Base-by-base conservation (phyloP, 2,797 vertebrate species). In the Mus minutoides region DNA sequence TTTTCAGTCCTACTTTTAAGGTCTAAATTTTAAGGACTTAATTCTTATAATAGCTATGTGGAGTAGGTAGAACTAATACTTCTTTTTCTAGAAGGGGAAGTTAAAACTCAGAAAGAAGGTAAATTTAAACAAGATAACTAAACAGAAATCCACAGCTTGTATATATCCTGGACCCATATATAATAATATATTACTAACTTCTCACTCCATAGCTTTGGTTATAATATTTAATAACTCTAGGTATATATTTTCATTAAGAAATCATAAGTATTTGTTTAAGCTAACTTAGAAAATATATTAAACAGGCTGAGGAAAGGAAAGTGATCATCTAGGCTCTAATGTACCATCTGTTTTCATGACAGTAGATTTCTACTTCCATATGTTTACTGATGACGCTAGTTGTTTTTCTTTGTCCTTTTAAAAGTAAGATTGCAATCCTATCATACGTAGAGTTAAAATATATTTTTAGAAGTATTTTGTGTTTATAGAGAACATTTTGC, bases 101-200 rank as follows among this genome's bases (percentile, higher is more conserved):
- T 71, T 78, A 73, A 95, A 49, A 90, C 64, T 86, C 29, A 91
- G 40, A 89, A 58, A 56, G 82, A 67, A 83, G 34, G 4, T 78
- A 86, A 84, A 54, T 46, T 69, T 90, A 21, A 52, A 22, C n/a
- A 94, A 76, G 43, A 62, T 88, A 80, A 88, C 64, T 37, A 80
- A 88, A 52, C 84, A 83, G 77, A 19, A 94, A 82, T 16, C 29
- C 14, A 64, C 52, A n/a, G 69, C 24, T 82, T 46, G 46, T 79
- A 21, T 9, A 75, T 52, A 37, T 79, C 6, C 31, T 79, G 40
- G 21, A 90, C 73, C 87, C 17, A 78, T 10, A 75, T 58, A 6
- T 6, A 87, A 75, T 26, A 89, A 13, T 58, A 29, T 75, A 7
- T 83, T 69, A 64, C 37, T 85, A 64, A 91, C 37, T 91, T 91